These are phyloP conservation scores for Cephus cinctus DNA, from an alignment of 1,140 invertebrate genomes.

Conservation along the genomic window DNA sequence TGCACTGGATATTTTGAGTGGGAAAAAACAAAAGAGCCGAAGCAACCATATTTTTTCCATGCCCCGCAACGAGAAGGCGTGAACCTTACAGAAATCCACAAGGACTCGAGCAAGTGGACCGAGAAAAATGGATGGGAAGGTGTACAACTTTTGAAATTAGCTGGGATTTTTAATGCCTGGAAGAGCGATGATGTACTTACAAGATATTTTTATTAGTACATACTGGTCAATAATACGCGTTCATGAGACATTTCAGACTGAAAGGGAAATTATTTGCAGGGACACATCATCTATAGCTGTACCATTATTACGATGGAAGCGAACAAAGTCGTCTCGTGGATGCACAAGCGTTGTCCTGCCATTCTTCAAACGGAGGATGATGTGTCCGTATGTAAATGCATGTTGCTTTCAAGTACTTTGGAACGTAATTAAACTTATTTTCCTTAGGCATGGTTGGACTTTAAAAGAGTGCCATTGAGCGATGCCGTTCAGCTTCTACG, in stretches of 20 bases:
- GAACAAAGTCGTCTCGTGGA: slow-evolving; percentile 66
- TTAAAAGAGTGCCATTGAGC: slow-evolving; percentile 57
- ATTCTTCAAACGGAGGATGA: slow-evolving; percentile 70
- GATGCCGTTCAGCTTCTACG: slow-evolving; percentile 59
- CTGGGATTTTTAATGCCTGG: slow-evolving; percentile 75
- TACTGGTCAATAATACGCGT: background rate
- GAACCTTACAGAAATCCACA: slow-evolving; percentile 58
- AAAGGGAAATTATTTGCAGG: slow-evolving; percentile 36
- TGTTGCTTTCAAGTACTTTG: background rate
- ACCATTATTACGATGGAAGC: slow-evolving; percentile 77
- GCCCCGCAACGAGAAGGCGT: slow-evolving; percentile 58
- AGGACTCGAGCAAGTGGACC: slow-evolving; percentile 59
- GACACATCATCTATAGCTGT: slow-evolving; percentile 69
- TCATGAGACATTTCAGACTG: background rate
- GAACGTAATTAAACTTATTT: slow-evolving; percentile 4
- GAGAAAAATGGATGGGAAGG: slow-evolving; percentile 63
- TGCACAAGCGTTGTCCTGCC: slow-evolving; percentile 81
- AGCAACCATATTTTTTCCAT: slow-evolving; percentile 80
- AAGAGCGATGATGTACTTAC: slow-evolving; percentile 54
- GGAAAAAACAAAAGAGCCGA: slow-evolving; percentile 59
- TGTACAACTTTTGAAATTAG: slow-evolving; percentile 69
- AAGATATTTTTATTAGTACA: background rate
- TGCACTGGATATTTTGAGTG: slow-evolving; percentile 88
- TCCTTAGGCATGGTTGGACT: slow-evolving; percentile 70
- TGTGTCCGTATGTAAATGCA: slow-evolving; percentile 58